Base-by-base conservation (phyloP, 1,140 invertebrate genomes). In the Apolygus lucorum region DNA sequence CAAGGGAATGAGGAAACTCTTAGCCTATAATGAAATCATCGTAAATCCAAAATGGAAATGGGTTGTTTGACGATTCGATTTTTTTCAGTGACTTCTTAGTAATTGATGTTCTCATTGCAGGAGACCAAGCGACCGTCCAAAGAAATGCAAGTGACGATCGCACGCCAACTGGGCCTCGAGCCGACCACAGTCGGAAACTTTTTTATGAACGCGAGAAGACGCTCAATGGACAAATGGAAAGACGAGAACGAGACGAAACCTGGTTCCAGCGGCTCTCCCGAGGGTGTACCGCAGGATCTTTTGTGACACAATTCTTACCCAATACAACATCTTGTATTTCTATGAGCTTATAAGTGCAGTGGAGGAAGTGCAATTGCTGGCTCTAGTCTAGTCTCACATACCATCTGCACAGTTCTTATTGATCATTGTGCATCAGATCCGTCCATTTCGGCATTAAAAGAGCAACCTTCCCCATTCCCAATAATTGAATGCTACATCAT, bases 141-240 rank as follows among this genome's bases (percentile, higher is more conserved):
- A 82, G 98, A 99, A 84, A 99, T 99, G 96, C 98, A 99, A 83
- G 93, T 98, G 74, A 99, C 96, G 73, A 99, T 99, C 82, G 95
- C 96, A 28, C 86, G 97, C 74, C 96, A 99, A 79, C 83, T 99
- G 74, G 95, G 96, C 72, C 85, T 99, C 68, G 96, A 99, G 80
- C 94, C 96, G 24, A 98, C 95, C 42, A 99, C 98, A 21, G 97
- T 99, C 21, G 96, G 96, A 28, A 99, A 99, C 80, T 99, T 99
- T 85, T 99, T 99, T 84, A 99, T 99, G 98, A 99, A 99, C 81
- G 97, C 97, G 27, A 83, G 97, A 66, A 86, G 97, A 74, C 86
- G 97, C 67, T 96, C 95, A 1, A 95, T 98, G 89, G 97, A 99
- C 82, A 99, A 98, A 78, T 98, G 96, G 96, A 93, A 95, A 78